phyloP scores from a whole-genome alignment of 2,888 invertebrate genomes.

The Coleophora deauratella region DNA sequence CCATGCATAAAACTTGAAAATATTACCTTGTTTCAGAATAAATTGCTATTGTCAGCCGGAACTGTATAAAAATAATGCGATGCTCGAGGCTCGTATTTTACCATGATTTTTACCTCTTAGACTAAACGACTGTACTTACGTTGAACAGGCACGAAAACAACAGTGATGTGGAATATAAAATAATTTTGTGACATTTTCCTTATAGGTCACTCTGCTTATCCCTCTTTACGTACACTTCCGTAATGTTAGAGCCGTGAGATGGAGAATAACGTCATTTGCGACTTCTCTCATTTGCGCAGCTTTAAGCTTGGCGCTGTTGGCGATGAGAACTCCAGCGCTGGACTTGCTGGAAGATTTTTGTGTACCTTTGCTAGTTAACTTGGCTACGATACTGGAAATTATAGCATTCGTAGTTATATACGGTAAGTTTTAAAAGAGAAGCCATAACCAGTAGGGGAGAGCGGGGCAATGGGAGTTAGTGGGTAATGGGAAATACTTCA shows the following conservation, averaged over 20 bases:
- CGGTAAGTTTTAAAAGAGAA: conserved; percentile 29
- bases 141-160: too few relatives aligned
- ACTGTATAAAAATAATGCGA: too few relatives aligned
- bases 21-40: too few relatives aligned
- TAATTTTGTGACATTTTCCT: not conserved
- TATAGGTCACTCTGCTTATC: conserved; percentile 36
- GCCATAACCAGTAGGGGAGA: too few relatives aligned
- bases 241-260: conserved; percentile 37
- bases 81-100: too few relatives aligned
- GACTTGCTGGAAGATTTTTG: conserved; percentile 36
- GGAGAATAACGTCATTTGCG: conserved; percentile 36
- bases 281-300: conserved; percentile 31
- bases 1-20: too few relatives aligned
- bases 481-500: too few relatives aligned
- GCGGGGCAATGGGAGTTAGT: too few relatives aligned
- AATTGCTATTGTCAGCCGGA: too few relatives aligned
- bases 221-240: conserved; percentile 48
- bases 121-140: too few relatives aligned
- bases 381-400: conserved; percentile 42
- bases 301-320: conserved; percentile 21
- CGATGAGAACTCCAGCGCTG: conserved; percentile 30
- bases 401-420: conserved; percentile 49
- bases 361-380: conserved; percentile 36
- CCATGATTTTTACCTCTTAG: too few relatives aligned
- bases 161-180: too few relatives aligned